Evolutionary conservation across 2,888 invertebrate genomes (phyloP).

Genomic region (Nephrotoma flavescens): DNA sequence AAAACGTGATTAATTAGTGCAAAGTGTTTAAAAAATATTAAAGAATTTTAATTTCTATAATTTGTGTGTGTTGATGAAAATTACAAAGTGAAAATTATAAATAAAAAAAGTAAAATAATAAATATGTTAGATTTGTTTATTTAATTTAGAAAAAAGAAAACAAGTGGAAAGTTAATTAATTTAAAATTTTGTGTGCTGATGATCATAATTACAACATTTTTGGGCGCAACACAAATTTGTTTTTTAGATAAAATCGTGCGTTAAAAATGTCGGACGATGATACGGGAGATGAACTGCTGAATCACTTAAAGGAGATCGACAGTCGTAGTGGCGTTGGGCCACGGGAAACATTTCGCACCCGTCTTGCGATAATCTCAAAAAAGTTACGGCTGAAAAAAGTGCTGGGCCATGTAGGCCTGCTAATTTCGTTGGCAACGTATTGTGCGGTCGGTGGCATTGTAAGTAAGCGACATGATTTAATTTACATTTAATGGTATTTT

Average conservation of each 20-base stretch:
- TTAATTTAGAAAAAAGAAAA: background rate
- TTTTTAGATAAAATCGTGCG: background rate
- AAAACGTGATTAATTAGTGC: background rate
- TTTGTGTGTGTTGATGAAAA: background rate
- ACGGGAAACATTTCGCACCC: background rate
- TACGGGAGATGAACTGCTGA: slow-evolving; percentile 28
- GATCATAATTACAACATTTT: background rate
- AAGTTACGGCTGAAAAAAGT: slow-evolving; percentile 48
- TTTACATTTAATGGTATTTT: background rate
- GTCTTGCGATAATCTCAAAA: slow-evolving; percentile 31
- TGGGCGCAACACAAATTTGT: background rate
- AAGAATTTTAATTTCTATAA: background rate
- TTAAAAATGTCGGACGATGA: slow-evolving; percentile 17
- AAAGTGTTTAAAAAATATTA: background rate
- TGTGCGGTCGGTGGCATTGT: slow-evolving; percentile 69
- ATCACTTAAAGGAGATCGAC: slow-evolving; percentile 29
- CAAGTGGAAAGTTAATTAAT: background rate
- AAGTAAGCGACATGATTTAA: slow-evolving; percentile 27
- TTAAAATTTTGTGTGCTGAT: background rate
- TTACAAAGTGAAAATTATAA: background rate
- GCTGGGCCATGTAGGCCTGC: slow-evolving; percentile 56
- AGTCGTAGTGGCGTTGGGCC: slow-evolving; percentile 15
- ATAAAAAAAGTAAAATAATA: background rate
- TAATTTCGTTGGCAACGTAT: slow-evolving; percentile 61
- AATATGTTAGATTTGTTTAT: slow-evolving; percentile 7